Conservation (phyloP, 2,797 vertebrate genomes). For the Oryzias dopingdopingensis region DNA sequence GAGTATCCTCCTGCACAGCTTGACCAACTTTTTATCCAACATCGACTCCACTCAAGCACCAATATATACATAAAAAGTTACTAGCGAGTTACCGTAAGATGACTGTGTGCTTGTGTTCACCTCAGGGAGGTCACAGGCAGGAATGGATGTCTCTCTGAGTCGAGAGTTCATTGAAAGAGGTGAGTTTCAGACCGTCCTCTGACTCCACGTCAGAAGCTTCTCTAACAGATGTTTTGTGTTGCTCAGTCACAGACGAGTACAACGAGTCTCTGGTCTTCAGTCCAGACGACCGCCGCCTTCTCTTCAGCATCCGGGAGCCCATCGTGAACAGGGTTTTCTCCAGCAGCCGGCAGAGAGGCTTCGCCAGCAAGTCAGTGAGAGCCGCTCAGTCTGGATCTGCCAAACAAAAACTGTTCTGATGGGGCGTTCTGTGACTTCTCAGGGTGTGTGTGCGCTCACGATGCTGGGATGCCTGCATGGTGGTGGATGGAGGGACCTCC, state of each 20-base stretch:
- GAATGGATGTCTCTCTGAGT: slow-evolving; percentile 77
- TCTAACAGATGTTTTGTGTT: background rate
- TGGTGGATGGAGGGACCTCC: slow-evolving; percentile 94
- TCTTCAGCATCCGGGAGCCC: slow-evolving; percentile 95
- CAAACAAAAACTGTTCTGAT: too few relatives aligned
- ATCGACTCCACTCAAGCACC: too few relatives aligned
- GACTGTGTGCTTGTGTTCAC: background rate
- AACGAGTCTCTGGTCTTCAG: slow-evolving; percentile 90
- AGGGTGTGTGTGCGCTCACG: slow-evolving; percentile 93
- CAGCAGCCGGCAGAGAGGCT: slow-evolving; percentile 88
- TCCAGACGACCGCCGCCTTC: slow-evolving; percentile 88
- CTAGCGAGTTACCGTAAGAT: too few relatives aligned
- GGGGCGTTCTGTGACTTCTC: background rate
- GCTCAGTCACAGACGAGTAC: slow-evolving; percentile 87
- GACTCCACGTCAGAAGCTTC: too few relatives aligned
- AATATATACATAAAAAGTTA: too few relatives aligned
- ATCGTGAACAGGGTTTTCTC: slow-evolving; percentile 96
- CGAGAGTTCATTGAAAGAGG: slow-evolving; percentile 83
- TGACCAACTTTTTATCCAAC: too few relatives aligned
- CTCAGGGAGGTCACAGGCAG: slow-evolving; percentile 80
- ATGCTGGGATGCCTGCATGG: slow-evolving; percentile 99
- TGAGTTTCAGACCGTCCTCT: slow-evolving; percentile 48
- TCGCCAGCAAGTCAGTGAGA: slow-evolving; percentile 86
- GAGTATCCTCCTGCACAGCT: too few relatives aligned
- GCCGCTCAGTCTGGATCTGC: too few relatives aligned